phyloP scores from a whole-genome alignment of 2,888 invertebrate genomes.

The Tenthredo scrophulariae region DNA sequence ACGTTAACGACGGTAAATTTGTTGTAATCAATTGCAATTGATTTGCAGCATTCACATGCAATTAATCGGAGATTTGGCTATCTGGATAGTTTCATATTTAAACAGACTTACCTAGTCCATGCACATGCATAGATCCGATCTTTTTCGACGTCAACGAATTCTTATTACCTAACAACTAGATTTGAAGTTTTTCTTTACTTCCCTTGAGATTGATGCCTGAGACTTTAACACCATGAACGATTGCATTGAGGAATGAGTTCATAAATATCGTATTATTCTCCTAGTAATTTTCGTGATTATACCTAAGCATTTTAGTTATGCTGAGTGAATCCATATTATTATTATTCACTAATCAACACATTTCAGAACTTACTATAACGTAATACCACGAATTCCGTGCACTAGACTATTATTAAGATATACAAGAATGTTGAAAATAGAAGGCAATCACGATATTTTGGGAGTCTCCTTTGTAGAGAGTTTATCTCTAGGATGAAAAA shows the following conservation, averaged over 20 bases:
- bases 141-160: not conserved
- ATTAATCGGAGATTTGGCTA: too few relatives aligned
- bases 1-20: too few relatives aligned
- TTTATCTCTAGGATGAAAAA: not conserved
- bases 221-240: not conserved
- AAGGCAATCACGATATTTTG: not conserved
- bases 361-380: not conserved
- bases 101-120: not conserved
- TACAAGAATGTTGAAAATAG: not conserved
- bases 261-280: not conserved
- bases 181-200: not conserved
- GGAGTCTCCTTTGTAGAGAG: not conserved
- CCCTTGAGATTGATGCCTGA: slow-evolving; percentile 2
- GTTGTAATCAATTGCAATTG: too few relatives aligned
- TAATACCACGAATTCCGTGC: not conserved
- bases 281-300: not conserved
- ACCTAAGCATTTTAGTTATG: not conserved
- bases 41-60: too few relatives aligned
- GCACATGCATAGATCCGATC: not conserved
- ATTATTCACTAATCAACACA: not conserved
- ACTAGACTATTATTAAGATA: not conserved
- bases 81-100: not conserved
- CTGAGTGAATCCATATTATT: not conserved
- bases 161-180: not conserved
- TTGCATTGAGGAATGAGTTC: not conserved